Base-by-base conservation (phyloP, 2,888 invertebrate species). In the Cordilura impudica region DNA sequence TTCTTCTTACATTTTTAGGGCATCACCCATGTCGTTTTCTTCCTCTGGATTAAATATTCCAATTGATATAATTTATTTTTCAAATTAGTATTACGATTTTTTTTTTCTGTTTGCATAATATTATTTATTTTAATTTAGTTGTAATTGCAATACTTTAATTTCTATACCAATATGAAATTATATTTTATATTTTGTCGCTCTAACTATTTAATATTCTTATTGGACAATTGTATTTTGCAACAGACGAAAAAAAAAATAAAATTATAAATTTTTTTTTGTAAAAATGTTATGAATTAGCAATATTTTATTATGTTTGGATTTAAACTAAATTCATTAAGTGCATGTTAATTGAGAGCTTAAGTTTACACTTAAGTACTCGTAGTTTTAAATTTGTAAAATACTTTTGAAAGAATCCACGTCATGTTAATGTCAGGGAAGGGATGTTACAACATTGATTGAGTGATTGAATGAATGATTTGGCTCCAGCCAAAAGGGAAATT, bases 121-220 rank as follows among this genome's bases (percentile, higher is more conserved):
- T 79, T 75, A 70, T 74, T 70, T 78, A 79, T 79, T 79, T 75
- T 75, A 75, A 79, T 71, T 71, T 74, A 74, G 74, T 74, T 78
- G 74, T 75, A 71, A 75, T 61, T 75, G 35, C 29, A 69, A 73
- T 73, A 70, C 65, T 65, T 60, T 65, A 18, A 71, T 71, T 60
- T 71, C 66, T 54, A 60, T 71, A 71, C 71, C n/a, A n/a, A n/a
- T 39, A 2, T 1, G 5, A 39, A n/a, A 7, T 31, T 31, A 7
- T 31, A 31, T 31, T 31, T 8, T 31, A 7, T 31, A 8, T 7
- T 31, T 39, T 8, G 2, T 39, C n/a, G 35, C n/a, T n/a, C n/a
- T 4, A 39, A 39, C 35, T 39, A 39, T n/a, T 39, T 39, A 39
- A 39, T 39, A 39, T 39, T 39, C 35, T 39, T 39, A n/a, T 12